Base-by-base conservation (phyloP, 2,113 vertebrate genomes). In the Motacilla tschutschensis region DNA sequence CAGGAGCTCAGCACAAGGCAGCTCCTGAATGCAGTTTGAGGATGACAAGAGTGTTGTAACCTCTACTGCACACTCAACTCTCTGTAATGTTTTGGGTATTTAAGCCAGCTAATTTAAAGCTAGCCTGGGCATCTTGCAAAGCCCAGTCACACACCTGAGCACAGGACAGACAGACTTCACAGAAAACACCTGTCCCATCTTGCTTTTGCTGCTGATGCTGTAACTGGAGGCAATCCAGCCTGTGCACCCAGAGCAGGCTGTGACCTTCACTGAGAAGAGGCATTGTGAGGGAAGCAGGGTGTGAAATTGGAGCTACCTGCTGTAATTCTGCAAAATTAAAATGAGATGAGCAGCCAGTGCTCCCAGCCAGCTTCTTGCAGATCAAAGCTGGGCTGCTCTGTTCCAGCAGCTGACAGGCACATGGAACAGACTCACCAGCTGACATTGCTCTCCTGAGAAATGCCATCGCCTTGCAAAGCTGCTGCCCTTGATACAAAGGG, bases 301-400 rank as follows among this genome's bases (percentile, higher is more conserved):
- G 91, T 94, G 93, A 95, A 95, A 93, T 92, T 92, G 84, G 72
- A 95, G 88, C 77, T 92, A 94, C 88, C 81, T 93, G 67, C 44
- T 82, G 81, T 66, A 90, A 86, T 92, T 82, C n/a, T 93, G 64
- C 41, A 86, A 90, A 92, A 91, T 84, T 48, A 74, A 87, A 94
- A 79, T 79, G 79, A 77, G 72, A 57, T 63, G 81, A 87, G 51
- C 64, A 82, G 71, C 64, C 77, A 76, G 75, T 6, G 36, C 55
- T 84, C 36, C 53, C 74, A 62, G 75, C 41, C 79, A 88, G 67
- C 22, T 70, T 17, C 86, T 91, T 48, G 10, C 69, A 92, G 90
- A 91, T 82, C 84, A 79, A 53, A 89, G 85, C 87, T 64, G 54
- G 44, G 75, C 41, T 79, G 60, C 71, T 79, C 44, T 51, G 57